These are phyloP conservation scores for Cerastis leucographa DNA, from an alignment of 2,888 invertebrate species.

Conservation along the genomic window DNA sequence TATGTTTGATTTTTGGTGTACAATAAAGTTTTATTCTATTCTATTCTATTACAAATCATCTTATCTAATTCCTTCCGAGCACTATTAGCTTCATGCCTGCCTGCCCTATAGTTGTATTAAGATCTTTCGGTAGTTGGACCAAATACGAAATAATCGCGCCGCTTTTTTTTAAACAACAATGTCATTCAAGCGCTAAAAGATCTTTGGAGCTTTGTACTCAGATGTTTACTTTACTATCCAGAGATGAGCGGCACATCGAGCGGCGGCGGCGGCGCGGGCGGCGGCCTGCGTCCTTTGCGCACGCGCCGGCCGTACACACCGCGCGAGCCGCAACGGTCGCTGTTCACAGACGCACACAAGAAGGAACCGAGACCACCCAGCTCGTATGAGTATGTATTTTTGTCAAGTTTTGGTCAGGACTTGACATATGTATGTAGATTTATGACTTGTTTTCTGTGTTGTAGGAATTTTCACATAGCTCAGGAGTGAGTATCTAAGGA, in stretches of 20 bases:
- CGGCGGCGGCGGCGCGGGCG: constrained; percentile 68
- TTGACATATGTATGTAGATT: neutral
- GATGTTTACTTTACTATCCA: constrained; percentile 52
- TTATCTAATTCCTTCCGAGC: neutral
- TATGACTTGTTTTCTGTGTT: too few species aligned
- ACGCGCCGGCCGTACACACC: constrained; percentile 97
- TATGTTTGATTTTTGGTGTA: too few species aligned
- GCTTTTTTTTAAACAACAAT: neutral
- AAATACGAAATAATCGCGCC: neutral
- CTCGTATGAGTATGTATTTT: constrained; percentile 92
- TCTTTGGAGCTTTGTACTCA: neutral
- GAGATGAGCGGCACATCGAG: constrained; percentile 79
- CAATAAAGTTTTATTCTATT: too few species aligned
- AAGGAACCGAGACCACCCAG: constrained; percentile 92
- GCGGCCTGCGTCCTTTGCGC: constrained; percentile 91
- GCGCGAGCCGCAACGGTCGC: constrained; percentile 94
- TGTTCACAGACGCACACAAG: constrained; percentile 91
- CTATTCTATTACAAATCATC: too few species aligned
- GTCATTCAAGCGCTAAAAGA: neutral
- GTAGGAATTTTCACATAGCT: too few species aligned
- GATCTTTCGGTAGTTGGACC: neutral
- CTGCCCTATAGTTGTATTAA: neutral
- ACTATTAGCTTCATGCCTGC: neutral
- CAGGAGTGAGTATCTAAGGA: too few species aligned
- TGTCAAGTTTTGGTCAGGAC: neutral